These are phyloP conservation scores for Eciton burchellii DNA, from an alignment of 1,140 invertebrate genomes.

Conservation along the genomic window DNA sequence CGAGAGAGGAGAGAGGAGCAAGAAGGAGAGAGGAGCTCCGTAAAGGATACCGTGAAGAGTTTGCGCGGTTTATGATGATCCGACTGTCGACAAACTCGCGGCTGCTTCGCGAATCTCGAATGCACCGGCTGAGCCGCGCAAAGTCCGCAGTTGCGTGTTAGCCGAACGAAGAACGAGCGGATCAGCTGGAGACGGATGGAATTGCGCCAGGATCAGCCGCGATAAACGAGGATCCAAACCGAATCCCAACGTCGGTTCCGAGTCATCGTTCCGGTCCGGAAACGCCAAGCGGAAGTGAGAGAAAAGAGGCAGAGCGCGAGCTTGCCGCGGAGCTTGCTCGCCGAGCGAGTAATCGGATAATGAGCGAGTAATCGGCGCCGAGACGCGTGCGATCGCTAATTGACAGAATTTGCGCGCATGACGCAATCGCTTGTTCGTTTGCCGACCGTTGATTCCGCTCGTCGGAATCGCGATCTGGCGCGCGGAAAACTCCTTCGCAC, in stretches of 20 bases:
- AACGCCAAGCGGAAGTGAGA: neutral
- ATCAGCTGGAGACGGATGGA: neutral
- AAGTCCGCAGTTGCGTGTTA: slow-evolving; percentile 47
- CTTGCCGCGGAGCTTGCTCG: neutral
- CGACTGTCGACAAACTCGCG: slow-evolving; percentile 31
- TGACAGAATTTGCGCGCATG: slow-evolving; percentile 46
- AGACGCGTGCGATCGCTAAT: slow-evolving; percentile 33
- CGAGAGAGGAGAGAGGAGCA: no score
- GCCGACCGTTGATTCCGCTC: slow-evolving; percentile 28
- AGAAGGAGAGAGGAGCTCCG: neutral
- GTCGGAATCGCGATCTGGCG: slow-evolving; percentile 14
- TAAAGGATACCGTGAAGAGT: slow-evolving; percentile 25
- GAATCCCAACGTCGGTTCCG: slow-evolving; percentile 36
- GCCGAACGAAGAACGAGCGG: slow-evolving; percentile 2
- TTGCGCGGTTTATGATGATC: slow-evolving; percentile 52
- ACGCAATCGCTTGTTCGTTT: no score
- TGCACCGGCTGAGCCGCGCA: slow-evolving; percentile 44
- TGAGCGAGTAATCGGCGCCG: slow-evolving; percentile 1
- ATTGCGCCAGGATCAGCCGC: slow-evolving; percentile 14
- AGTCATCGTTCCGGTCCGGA: neutral
- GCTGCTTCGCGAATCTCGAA: slow-evolving; percentile 5
- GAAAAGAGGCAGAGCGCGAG: neutral
- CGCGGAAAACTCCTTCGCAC: no score
- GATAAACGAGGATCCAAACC: slow-evolving; percentile 26
- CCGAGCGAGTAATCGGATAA: neutral